phyloP scores from a whole-genome alignment of 2,888 invertebrate species.

The Aleiodes alternator region DNA sequence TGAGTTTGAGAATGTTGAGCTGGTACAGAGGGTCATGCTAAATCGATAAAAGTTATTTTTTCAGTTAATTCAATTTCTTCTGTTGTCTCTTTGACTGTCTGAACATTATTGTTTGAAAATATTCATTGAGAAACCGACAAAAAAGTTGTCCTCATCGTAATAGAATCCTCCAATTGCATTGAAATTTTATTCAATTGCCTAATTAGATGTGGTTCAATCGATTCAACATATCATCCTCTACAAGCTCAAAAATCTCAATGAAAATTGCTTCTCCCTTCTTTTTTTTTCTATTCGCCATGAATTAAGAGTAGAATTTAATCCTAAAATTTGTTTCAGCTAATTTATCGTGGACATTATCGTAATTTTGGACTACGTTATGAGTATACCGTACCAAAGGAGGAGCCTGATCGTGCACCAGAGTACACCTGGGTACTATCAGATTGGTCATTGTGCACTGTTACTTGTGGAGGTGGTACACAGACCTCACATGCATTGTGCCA shows the following conservation, averaged over 20 bases:
- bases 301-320: constrained; percentile 23
- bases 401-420: constrained; percentile 78
- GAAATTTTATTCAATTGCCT: too few relatives aligned
- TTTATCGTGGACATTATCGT: constrained; percentile 77
- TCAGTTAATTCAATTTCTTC: too few relatives aligned
- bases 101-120: too few relatives aligned
- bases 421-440: constrained; percentile 87
- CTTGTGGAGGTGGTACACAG: constrained; percentile 87
- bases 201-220: too few relatives aligned
- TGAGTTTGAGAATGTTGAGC: background rate
- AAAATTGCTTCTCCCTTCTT: constrained; percentile 28
- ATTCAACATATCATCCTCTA: background rate
- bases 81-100: too few relatives aligned
- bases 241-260: background rate
- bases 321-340: constrained; percentile 60
- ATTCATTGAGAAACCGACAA: too few relatives aligned
- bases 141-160: too few relatives aligned
- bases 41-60: too few relatives aligned
- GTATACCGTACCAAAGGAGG: constrained; percentile 84
- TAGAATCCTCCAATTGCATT: too few relatives aligned
- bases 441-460: constrained; percentile 87
- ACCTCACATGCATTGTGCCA: constrained; percentile 78
- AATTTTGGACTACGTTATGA: constrained; percentile 91
- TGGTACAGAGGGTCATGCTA: too few relatives aligned
- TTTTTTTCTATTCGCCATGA: constrained; percentile 38